phyloP scores from a whole-genome alignment of 2,797 vertebrate genomes.

The Girardinus metallicus region DNA sequence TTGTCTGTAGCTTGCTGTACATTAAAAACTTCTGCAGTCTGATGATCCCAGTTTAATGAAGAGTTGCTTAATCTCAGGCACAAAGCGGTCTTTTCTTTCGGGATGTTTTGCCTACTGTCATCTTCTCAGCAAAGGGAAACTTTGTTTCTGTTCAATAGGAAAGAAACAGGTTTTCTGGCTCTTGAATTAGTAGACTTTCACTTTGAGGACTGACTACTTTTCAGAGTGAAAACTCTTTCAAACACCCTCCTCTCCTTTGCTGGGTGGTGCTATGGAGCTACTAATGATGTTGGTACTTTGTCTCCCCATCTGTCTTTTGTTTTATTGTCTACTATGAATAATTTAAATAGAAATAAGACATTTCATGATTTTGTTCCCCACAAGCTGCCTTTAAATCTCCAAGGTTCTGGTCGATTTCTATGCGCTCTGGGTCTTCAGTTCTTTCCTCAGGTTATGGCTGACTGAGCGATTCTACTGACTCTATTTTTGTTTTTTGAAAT shows the following conservation, averaged over 20 bases:
- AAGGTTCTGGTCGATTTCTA: neutral
- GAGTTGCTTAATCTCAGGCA: constrained; percentile 6
- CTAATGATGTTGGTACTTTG: neutral
- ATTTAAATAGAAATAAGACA: neutral
- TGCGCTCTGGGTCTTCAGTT: neutral
- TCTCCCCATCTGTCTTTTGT: neutral
- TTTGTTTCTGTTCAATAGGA: neutral
- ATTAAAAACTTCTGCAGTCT: neutral
- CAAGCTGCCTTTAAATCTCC: neutral
- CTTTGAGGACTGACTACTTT: neutral
- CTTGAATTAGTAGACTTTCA: neutral
- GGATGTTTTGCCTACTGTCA: constrained; percentile 7
- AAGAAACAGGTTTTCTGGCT: neutral
- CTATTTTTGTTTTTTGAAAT: neutral
- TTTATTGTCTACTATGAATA: neutral
- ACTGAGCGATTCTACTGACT: neutral
- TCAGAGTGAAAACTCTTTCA: constrained; percentile 35
- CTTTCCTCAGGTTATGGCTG: neutral
- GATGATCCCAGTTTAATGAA: neutral
- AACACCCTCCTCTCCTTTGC: constrained; percentile 17
- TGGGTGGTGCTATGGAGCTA: neutral
- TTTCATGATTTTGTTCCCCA: neutral
- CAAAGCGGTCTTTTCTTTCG: neutral
- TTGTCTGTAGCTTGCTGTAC: neutral
- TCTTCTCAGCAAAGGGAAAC: neutral